A percentile compares a stretch with the other conserved stretches of the same genome.
Conservation (phyloP, 2,113 vertebrate genomes). For the Istiophorus platypterus region DNA sequence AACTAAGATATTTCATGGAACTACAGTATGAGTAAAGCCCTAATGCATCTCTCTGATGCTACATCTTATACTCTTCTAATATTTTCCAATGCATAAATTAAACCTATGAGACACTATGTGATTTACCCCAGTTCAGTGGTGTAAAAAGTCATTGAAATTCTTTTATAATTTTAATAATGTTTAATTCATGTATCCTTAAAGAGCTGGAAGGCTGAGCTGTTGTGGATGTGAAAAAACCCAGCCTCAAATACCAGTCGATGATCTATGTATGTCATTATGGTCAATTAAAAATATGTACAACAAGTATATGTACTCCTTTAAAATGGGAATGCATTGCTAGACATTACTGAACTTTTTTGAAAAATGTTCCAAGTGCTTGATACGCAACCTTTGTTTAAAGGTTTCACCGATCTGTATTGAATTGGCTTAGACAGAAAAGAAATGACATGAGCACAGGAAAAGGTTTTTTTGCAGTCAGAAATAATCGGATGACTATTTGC, state of each 20-base stretch:
- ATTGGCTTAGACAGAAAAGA: conserved; percentile 11
- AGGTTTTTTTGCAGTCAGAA: background rate
- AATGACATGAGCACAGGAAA: background rate
- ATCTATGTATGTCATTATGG: background rate
- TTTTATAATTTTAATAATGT: background rate
- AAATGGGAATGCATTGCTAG: background rate
- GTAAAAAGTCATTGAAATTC: background rate
- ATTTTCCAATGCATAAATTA: background rate
- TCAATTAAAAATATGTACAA: background rate
- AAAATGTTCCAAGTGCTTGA: background rate
- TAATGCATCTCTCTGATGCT: background rate
- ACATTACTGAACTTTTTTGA: background rate
- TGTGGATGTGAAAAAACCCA: background rate
- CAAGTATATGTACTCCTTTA: background rate
- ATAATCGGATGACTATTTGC: background rate
- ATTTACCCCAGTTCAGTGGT: background rate
- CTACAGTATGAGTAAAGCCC: background rate
- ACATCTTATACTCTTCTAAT: background rate
- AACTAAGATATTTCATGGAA: background rate
- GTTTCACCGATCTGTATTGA: background rate
- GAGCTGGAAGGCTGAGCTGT: background rate
- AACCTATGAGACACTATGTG: background rate
- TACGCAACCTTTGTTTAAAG: background rate
- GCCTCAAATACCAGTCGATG: background rate
- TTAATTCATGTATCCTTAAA: background rate